Conservation (phyloP, 2,888 invertebrate species). For the Cryptus armator region DNA sequence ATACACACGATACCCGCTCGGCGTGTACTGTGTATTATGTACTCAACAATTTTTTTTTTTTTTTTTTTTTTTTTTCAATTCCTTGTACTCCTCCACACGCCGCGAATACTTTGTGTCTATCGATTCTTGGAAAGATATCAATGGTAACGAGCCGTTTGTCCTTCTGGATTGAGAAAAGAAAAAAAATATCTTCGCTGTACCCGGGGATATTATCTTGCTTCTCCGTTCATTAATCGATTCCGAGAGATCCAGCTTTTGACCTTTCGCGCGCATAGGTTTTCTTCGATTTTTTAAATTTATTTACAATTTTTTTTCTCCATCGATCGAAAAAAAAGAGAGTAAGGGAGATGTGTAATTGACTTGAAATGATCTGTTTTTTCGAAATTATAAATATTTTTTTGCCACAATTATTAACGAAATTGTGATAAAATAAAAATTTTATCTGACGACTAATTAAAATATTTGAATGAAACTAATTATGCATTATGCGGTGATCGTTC, state of each 20-base stretch:
- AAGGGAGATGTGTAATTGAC: background rate
- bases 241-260: background rate
- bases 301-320: background rate
- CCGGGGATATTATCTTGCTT: background rate
- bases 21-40: constrained; percentile 35
- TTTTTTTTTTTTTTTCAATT: constrained; percentile 27
- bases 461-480: too few species aligned
- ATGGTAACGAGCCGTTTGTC: constrained; percentile 57
- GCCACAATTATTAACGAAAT: too few species aligned
- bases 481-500: too few species aligned
- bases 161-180: constrained; percentile 38
- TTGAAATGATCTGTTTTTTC: background rate
- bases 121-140: constrained; percentile 59
- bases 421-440: too few species aligned
- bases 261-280: too few species aligned
- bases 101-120: constrained; percentile 27
- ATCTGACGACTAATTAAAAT: too few species aligned
- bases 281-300: too few species aligned
- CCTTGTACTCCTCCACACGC: constrained; percentile 63
- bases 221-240: background rate
- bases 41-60: constrained; percentile 16
- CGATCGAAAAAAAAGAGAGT: background rate
- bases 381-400: too few species aligned
- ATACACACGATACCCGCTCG: constrained; percentile 2
- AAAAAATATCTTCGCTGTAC: background rate